Evolutionary conservation across 2,888 invertebrate genomes (phyloP).

Genomic region (Andrena chrysosceles): DNA sequence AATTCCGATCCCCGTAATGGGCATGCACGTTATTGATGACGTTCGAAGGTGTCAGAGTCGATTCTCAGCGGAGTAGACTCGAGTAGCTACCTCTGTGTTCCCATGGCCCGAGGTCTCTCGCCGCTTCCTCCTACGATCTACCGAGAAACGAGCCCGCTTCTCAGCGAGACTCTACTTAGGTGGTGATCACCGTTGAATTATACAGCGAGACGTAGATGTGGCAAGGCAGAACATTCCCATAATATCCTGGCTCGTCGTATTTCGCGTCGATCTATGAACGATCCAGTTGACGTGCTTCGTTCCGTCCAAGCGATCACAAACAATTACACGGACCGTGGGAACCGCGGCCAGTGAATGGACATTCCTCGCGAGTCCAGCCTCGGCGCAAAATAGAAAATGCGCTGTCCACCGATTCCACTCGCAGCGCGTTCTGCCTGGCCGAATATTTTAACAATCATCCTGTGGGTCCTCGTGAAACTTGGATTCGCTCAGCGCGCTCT

Average conservation of each 20-base stretch:
- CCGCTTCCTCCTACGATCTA: neutral
- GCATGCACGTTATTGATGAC: conserved; percentile 1
- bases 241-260: neutral
- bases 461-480: neutral
- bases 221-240: neutral
- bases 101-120: neutral
- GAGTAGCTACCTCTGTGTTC: neutral
- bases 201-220: neutral
- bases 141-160: neutral
- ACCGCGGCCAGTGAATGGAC: conserved; percentile 13
- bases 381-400: conserved; percentile 18
- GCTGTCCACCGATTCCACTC: neutral
- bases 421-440: neutral
- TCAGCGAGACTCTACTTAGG: neutral
- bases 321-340: conserved; percentile 48
- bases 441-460: neutral
- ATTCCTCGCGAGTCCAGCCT: neutral
- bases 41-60: neutral
- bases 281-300: conserved; percentile 7
- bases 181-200: neutral
- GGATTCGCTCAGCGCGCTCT: neutral
- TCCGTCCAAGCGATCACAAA: conserved; percentile 2
- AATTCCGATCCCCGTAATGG: neutral
- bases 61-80: neutral
- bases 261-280: neutral